Evolutionary conservation across 2,888 invertebrate genomes (phyloP).

Genomic region (Lamellibrachia satsuma): DNA sequence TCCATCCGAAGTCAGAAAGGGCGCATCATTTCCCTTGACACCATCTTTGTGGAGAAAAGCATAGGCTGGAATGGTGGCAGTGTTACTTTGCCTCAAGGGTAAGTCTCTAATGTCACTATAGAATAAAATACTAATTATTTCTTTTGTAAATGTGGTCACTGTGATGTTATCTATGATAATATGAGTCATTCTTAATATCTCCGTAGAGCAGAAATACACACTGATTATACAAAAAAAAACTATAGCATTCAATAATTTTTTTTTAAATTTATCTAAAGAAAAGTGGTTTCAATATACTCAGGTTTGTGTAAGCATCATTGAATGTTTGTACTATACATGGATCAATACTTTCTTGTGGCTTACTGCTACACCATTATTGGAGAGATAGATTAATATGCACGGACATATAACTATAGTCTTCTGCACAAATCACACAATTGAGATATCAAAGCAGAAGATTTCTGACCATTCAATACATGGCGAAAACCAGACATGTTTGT

Average conservation of each 20-base stretch:
- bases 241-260: neutral
- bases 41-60: constrained; percentile 40
- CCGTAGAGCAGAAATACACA: neutral
- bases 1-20: constrained; percentile 65
- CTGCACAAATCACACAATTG: too few relatives aligned
- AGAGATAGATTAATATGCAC: too few relatives aligned
- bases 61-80: constrained; percentile 60
- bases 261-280: neutral
- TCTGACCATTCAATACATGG: too few relatives aligned
- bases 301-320: too few relatives aligned
- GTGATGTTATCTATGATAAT: neutral
- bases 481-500: too few relatives aligned
- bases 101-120: constrained; percentile 27
- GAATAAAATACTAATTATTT: neutral
- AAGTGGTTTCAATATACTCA: too few relatives aligned
- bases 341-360: too few relatives aligned
- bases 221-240: neutral
- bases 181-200: neutral
- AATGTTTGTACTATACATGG: too few relatives aligned
- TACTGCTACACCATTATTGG: too few relatives aligned
- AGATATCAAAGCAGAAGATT: too few relatives aligned
- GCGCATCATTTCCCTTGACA: constrained; percentile 48
- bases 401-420: too few relatives aligned
- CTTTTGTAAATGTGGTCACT: neutral
- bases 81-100: constrained; percentile 50